These are phyloP conservation scores for Bovichtus diacanthus DNA, from an alignment of 2,797 vertebrate genomes.

Conservation along the genomic window DNA sequence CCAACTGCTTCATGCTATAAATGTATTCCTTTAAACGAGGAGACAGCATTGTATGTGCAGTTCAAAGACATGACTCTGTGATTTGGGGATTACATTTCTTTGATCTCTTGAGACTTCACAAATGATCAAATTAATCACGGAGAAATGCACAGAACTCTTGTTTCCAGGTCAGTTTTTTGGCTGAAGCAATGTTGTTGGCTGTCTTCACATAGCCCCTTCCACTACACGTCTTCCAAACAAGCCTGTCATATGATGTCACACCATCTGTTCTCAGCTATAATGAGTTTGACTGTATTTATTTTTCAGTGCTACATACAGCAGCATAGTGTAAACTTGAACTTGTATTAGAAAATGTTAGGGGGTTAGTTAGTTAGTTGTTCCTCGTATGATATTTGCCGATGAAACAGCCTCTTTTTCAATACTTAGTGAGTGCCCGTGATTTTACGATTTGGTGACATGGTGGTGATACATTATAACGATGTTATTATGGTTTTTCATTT, in stretches of 20 bases:
- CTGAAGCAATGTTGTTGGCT: slow-evolving; percentile 27
- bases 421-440: neutral
- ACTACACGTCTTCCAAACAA: slow-evolving; percentile 4
- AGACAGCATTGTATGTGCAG: neutral
- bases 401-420: neutral
- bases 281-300: neutral
- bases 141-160: slow-evolving; percentile 24
- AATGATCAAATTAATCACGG: slow-evolving; percentile 37
- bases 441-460: neutral
- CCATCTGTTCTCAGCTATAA: neutral
- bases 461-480: too few relatives aligned
- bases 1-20: neutral
- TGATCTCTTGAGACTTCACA: slow-evolving; percentile 26
- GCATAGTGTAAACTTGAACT: neutral
- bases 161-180: slow-evolving; percentile 39
- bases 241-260: slow-evolving; percentile 1
- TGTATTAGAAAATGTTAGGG: neutral
- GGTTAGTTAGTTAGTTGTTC: neutral
- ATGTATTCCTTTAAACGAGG: neutral
- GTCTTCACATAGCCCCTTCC: slow-evolving; percentile 10
- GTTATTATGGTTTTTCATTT: too few relatives aligned
- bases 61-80: slow-evolving; percentile 14
- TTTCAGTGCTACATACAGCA: neutral
- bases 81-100: slow-evolving; percentile 12
- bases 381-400: neutral